Evolutionary conservation across 2,888 invertebrate genomes (phyloP).

Genomic region (Brachyptera putata): DNA sequence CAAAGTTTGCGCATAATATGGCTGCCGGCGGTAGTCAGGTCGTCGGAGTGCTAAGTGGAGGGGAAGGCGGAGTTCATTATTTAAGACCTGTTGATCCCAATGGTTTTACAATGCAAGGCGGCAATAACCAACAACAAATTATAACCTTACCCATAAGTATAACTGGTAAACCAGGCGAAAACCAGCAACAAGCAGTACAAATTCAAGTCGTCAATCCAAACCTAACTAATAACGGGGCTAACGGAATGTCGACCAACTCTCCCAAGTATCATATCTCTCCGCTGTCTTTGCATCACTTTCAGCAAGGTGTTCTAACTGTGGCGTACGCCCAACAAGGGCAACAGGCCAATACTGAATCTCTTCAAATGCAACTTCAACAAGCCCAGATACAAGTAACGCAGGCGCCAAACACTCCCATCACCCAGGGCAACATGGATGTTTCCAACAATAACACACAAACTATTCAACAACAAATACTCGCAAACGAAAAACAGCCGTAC

Average conservation of each 20-base stretch:
- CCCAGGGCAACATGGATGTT: slow-evolving; percentile 27
- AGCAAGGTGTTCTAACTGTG: slow-evolving; percentile 69
- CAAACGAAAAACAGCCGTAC: slow-evolving; percentile 35
- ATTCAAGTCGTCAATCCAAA: slow-evolving; percentile 68
- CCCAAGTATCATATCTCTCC: slow-evolving; percentile 70
- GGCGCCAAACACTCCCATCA: slow-evolving; percentile 16
- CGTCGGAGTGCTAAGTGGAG: slow-evolving; percentile 63
- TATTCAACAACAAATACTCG: slow-evolving; percentile 4
- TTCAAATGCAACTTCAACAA: slow-evolving; percentile 35
- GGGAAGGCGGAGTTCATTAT: slow-evolving; percentile 72
- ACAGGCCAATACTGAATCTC: slow-evolving; percentile 49
- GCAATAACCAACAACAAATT: slow-evolving; percentile 42
- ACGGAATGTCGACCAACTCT: slow-evolving; percentile 40
- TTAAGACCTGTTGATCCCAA: slow-evolving; percentile 60
- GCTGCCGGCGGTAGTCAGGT: slow-evolving; percentile 54
- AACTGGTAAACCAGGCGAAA: slow-evolving; percentile 65
- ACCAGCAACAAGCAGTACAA: slow-evolving; percentile 65
- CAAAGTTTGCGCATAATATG: slow-evolving; percentile 67
- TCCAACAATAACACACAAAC: slow-evolving; percentile 30
- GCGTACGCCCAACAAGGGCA: slow-evolving; percentile 62
- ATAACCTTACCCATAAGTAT: slow-evolving; percentile 75
- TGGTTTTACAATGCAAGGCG: slow-evolving; percentile 40
- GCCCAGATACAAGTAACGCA: slow-evolving; percentile 23
- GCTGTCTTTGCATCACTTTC: slow-evolving; percentile 70
- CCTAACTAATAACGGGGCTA: slow-evolving; percentile 36